A percentile compares a stretch with the other conserved stretches of the same genome.
These are phyloP conservation scores for Cryptocheilus praepositus DNA, from an alignment of 2,888 invertebrate genomes.

Conservation along the genomic window DNA sequence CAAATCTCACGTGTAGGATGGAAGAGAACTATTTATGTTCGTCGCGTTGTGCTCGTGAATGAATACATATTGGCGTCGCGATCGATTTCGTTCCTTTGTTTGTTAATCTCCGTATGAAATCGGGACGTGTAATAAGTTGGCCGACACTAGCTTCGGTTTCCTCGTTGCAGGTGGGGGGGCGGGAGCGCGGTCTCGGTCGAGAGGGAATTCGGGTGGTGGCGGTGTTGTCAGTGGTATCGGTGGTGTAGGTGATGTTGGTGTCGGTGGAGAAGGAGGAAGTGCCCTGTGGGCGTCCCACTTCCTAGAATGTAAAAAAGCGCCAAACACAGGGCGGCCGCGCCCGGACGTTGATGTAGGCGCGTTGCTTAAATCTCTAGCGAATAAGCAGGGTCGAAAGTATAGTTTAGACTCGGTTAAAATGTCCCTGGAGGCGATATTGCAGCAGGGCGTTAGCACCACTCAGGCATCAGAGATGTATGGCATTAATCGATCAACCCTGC, in stretches of 20 bases:
- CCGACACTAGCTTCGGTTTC: constrained; percentile 73
- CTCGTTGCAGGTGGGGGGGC: constrained; percentile 74
- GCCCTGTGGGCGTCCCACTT: constrained; percentile 71
- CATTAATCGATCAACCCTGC: constrained; percentile 77
- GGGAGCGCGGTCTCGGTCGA: constrained; percentile 68
- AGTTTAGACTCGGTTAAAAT: constrained; percentile 74
- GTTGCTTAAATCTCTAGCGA: constrained; percentile 71
- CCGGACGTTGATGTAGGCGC: constrained; percentile 70
- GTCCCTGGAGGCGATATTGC: constrained; percentile 76
- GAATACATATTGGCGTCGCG: constrained; percentile 8
- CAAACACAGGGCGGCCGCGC: constrained; percentile 63
- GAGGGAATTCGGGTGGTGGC: constrained; percentile 60
- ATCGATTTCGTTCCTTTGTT: constrained; percentile 34
- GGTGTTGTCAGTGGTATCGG: constrained; percentile 52
- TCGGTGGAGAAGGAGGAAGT: constrained; percentile 46
- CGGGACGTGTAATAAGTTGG: constrained; percentile 63
- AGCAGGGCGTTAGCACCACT: constrained; percentile 76
- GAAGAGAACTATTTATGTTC: too few relatives aligned
- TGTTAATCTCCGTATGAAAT: constrained; percentile 30
- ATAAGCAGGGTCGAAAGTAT: constrained; percentile 75
- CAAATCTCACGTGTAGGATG: too few relatives aligned
- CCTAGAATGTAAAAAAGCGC: constrained; percentile 69
- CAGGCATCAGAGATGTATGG: constrained; percentile 76
- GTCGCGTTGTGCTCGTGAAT: too few relatives aligned
- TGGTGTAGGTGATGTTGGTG: constrained; percentile 53